Percentiles rank a stretch among this genome's conserved stretches.
Evolutionary conservation across 2,888 invertebrate species (phyloP).

Genomic region (Bruchidius siliquastri): DNA sequence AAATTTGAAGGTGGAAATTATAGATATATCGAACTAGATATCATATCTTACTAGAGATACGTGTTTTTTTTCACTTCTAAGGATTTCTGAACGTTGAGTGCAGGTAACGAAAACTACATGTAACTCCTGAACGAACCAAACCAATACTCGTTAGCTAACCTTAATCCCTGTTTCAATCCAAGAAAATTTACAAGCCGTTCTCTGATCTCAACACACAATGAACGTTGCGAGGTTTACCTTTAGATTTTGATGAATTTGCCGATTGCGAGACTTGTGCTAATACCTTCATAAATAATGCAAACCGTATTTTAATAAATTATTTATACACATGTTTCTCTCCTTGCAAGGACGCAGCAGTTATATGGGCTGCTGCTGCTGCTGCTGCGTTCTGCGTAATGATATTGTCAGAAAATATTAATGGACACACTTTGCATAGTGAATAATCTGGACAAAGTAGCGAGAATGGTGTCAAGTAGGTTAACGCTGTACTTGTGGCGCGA

Average conservation of each 20-base stretch:
- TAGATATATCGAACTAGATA: no score
- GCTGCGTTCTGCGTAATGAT: neutral
- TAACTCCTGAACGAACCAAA: no score
- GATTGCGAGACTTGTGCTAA: neutral
- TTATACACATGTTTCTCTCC: slow-evolving; percentile 5
- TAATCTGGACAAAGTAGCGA: neutral
- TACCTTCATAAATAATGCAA: slow-evolving; percentile 5
- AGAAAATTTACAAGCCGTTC: no score
- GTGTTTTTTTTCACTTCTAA: no score
- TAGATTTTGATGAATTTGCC: neutral
- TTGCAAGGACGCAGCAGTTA: slow-evolving; percentile 3
- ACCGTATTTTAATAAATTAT: slow-evolving; percentile 3
- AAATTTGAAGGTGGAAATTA: no score
- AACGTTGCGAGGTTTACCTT: neutral
- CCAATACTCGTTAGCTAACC: no score
- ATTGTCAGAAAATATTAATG: neutral
- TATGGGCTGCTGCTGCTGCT: neutral
- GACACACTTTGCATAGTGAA: neutral
- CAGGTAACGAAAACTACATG: no score
- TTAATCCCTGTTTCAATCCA: no score
- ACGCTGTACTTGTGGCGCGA: no score
- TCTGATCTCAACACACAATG: neutral
- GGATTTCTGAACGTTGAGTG: no score
- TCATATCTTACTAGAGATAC: no score
- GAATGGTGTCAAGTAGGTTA: neutral